phyloP scores from a whole-genome alignment of 2,113 vertebrate genomes.

The Pseudolaguvia tuberculata region DNA sequence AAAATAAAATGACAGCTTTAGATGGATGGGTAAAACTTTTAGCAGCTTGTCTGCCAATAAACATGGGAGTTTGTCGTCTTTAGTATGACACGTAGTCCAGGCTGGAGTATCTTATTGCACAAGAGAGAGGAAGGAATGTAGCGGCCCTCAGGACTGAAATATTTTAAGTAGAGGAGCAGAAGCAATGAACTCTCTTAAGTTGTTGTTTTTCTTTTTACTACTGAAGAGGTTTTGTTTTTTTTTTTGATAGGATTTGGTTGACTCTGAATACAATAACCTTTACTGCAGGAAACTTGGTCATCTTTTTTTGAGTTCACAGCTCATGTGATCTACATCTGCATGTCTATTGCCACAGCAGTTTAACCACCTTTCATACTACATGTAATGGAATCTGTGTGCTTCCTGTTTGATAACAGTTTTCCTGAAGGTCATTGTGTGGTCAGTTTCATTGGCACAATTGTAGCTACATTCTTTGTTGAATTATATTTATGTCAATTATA shows the following conservation, averaged over 20 bases:
- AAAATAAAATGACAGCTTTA: background rate
- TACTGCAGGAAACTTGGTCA: background rate
- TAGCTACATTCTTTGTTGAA: background rate
- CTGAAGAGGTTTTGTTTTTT: background rate
- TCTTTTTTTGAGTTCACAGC: background rate
- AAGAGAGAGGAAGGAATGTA: conserved; percentile 65
- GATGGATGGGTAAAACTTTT: background rate
- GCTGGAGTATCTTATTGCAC: conserved; percentile 61
- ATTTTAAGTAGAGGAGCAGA: conserved; percentile 61
- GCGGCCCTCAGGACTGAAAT: conserved; percentile 60
- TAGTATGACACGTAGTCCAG: conserved; percentile 58
- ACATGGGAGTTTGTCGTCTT: conserved; percentile 52
- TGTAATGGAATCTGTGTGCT: background rate
- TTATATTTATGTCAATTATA: background rate
- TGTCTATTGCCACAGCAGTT: background rate
- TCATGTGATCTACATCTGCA: background rate
- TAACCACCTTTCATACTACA: background rate
- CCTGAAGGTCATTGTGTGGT: background rate
- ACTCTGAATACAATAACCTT: background rate
- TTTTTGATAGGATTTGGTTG: conserved; percentile 2
- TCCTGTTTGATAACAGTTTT: background rate
- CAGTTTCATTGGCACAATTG: background rate
- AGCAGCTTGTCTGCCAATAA: conserved; percentile 53
- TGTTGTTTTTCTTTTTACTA: conserved; percentile 32
- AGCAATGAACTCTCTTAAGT: conserved; percentile 35